Base-by-base conservation (phyloP, 2,113 vertebrate genomes). In the Oriolus oriolus region DNA sequence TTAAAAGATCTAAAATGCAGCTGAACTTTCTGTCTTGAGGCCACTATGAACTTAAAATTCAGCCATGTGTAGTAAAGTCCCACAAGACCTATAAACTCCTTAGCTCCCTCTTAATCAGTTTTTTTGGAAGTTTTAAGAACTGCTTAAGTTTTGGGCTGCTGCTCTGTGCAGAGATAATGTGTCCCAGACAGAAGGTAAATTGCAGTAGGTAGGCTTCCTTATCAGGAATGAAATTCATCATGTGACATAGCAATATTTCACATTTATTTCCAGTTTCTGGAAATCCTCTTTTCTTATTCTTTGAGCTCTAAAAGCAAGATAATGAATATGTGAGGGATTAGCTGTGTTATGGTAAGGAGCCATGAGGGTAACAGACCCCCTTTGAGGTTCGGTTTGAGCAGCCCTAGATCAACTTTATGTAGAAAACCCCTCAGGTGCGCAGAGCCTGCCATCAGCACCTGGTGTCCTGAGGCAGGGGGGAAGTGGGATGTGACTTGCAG, bases 71-170 rank as follows among this genome's bases (percentile, higher is more conserved):
- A 96, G 73, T 70, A 39, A 68, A 87, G 68, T 71, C 93, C 92
- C 92, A 39, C 23, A 76, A 87, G 93, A 90, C 73, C 88, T 87
- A 96, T 96, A 96, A 96, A 94, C 88, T 92, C 50, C 61, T 93
- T 93, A 90, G 84, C 96, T 96, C 83, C 69, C 61, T 82, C 92
- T 96, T 96, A 92, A 93, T 96, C 93, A 95, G 68, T 23, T 87
- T 93, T 96, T 94, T 91, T 80, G 47, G 82, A 88, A 88, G 80
- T 86, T 95, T 95, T 90, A 90, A 88, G 79, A 92, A 94, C 73
- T 68, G 44, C 79, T 92, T 93, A 93, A 92, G 56, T 66, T 89
- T 90, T 54, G 56, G 53, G n/a, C 79, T 93, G 88, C 79, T 96
- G 76, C 83, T 95, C 85, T 87, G 88, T 2, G 74, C 37, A 39